These are phyloP conservation scores for Drosophila lini DNA, from an alignment of 1,140 invertebrate species.

Conservation along the genomic window DNA sequence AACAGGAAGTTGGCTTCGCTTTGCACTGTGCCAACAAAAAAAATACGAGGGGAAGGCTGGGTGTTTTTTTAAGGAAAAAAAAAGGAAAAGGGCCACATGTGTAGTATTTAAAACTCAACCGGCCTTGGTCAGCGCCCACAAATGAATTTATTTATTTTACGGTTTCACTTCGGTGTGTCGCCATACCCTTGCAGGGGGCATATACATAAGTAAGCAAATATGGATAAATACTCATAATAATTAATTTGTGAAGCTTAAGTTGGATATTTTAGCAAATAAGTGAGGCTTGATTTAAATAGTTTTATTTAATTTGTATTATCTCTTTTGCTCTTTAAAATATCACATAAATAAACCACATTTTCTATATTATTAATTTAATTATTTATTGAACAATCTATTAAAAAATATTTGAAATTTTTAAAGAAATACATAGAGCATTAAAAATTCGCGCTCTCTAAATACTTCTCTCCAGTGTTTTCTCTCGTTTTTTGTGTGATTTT, in stretches of 20 bases:
- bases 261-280: neutral
- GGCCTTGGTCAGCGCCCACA: conserved; percentile 71
- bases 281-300: neutral
- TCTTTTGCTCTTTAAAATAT: neutral
- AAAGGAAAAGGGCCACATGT: conserved; percentile 64
- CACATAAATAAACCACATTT: neutral
- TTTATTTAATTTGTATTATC: neutral
- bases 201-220: neutral
- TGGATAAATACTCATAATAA: neutral
- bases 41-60: too few species aligned
- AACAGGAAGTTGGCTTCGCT: conserved; percentile 61
- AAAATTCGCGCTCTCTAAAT: conserved; percentile 5
- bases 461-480: neutral
- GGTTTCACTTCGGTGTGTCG: conserved; percentile 32
- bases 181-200: neutral
- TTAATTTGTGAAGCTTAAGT: neutral
- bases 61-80: too few species aligned
- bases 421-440: conserved; percentile 3
- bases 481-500: conserved; percentile 51
- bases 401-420: too few species aligned
- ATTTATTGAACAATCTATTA: neutral
- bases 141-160: conserved; percentile 81
- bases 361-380: neutral
- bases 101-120: conserved; percentile 75
- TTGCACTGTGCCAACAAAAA: conserved; percentile 4